Evolutionary conservation across 2,888 invertebrate genomes (phyloP).

Genomic region (Matsumyia berberina): DNA sequence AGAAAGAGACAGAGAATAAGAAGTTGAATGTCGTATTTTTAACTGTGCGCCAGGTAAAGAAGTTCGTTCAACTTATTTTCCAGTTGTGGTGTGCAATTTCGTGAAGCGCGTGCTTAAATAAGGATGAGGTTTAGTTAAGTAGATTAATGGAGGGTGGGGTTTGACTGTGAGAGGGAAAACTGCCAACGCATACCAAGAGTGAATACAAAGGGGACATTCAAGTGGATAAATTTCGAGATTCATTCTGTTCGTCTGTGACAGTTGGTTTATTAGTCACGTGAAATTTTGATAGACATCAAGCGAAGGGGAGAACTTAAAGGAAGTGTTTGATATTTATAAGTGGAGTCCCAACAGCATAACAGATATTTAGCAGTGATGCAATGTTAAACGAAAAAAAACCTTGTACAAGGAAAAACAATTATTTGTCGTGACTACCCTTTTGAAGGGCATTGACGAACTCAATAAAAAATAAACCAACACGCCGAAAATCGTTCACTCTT

Average conservation of each 20-base stretch:
- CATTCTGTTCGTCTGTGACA: not conserved
- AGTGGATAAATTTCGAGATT: not conserved
- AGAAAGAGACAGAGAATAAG: slow-evolving; percentile 3
- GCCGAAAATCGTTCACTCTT: no score
- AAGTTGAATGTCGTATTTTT: slow-evolving; percentile 39
- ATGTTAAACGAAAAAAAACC: no score
- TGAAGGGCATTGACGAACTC: no score
- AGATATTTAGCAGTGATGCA: no score
- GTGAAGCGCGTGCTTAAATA: slow-evolving; percentile 27
- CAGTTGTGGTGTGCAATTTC: slow-evolving; percentile 29
- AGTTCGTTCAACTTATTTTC: slow-evolving; percentile 53
- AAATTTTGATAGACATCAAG: not conserved
- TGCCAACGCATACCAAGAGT: not conserved
- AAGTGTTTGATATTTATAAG: not conserved
- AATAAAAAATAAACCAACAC: no score
- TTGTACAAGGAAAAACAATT: no score
- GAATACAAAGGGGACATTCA: slow-evolving; percentile 1
- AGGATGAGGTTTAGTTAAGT: slow-evolving; percentile 16
- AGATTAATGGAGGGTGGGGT: not conserved
- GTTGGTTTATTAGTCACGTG: not conserved
- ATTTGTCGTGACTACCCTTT: no score
- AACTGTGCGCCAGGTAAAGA: slow-evolving; percentile 46
- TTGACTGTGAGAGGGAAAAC: not conserved
- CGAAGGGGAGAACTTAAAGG: no score
- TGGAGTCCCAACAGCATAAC: no score